phyloP scores from a whole-genome alignment of 1,140 invertebrate genomes.

The Bombus waltoni region DNA sequence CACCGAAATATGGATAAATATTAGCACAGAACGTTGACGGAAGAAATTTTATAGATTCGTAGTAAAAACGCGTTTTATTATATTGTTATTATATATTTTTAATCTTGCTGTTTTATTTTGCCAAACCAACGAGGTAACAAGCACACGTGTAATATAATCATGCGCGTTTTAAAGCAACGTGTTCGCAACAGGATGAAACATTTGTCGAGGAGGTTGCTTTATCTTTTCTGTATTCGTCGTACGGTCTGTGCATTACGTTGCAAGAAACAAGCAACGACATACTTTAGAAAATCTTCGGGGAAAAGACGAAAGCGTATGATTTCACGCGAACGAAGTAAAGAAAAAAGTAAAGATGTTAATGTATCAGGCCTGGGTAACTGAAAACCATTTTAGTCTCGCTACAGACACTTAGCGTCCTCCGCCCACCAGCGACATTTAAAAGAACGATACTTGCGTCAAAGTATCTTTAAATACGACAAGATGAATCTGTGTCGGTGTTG shows the following conservation, averaged over 20 bases:
- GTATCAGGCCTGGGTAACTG: background rate
- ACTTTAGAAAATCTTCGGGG: background rate
- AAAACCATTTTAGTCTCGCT: slow-evolving; percentile 7
- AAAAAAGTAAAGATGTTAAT: background rate
- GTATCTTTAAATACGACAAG: slow-evolving; percentile 48
- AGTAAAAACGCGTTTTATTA: too few species aligned
- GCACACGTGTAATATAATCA: too few species aligned
- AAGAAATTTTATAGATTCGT: too few species aligned
- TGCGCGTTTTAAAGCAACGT: background rate
- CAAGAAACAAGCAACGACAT: background rate
- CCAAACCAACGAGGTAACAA: too few species aligned
- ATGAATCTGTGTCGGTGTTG: background rate
- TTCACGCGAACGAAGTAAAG: background rate
- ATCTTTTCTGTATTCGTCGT: slow-evolving; percentile 20
- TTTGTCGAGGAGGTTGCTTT: slow-evolving; percentile 12
- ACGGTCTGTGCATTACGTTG: slow-evolving; percentile 7
- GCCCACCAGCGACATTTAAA: slow-evolving; percentile 42
- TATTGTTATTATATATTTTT: too few species aligned
- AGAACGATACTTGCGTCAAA: slow-evolving; percentile 41
- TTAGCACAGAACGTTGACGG: too few species aligned
- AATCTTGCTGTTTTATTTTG: too few species aligned
- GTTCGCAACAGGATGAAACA: background rate
- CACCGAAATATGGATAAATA: too few species aligned
- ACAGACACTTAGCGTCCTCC: slow-evolving; percentile 14
- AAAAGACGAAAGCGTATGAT: background rate